Conservation (phyloP, 2,113 vertebrate species). For the Corythornis madagascariensis region DNA sequence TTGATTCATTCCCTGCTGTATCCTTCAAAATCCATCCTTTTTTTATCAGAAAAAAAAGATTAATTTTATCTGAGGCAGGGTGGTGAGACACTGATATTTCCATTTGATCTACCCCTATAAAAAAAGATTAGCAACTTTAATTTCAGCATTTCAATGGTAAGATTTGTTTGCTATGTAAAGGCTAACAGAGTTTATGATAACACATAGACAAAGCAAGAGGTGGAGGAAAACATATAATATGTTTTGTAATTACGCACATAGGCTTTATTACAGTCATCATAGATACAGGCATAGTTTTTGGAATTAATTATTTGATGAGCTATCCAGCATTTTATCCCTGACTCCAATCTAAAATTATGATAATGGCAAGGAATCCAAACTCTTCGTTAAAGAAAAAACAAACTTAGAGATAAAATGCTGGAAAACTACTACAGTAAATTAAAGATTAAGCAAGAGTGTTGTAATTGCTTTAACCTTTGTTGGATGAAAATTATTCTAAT, state of each 20-base stretch:
- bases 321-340: constrained; percentile 13
- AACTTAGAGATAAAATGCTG: not conserved
- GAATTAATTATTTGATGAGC: not conserved
- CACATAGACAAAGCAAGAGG: not conserved
- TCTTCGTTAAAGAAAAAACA: not conserved
- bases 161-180: not conserved
- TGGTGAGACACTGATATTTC: not conserved
- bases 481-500: not conserved
- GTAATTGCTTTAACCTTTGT: not conserved
- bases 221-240: not conserved
- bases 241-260: not conserved
- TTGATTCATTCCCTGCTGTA: not conserved
- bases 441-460: not conserved
- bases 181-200: not conserved
- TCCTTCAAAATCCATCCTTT: not conserved
- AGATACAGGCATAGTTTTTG: not conserved
- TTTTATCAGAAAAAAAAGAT: not conserved
- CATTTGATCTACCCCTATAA: not conserved
- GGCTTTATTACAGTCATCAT: not conserved
- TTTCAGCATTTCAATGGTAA: not conserved
- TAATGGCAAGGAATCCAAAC: not conserved
- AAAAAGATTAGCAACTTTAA: not conserved
- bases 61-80: not conserved
- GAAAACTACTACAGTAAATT: not conserved
- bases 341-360: not conserved